These are phyloP conservation scores for Propithecus deckenii DNA, from an alignment of 2,797 vertebrate species.

Conservation along the genomic window DNA sequence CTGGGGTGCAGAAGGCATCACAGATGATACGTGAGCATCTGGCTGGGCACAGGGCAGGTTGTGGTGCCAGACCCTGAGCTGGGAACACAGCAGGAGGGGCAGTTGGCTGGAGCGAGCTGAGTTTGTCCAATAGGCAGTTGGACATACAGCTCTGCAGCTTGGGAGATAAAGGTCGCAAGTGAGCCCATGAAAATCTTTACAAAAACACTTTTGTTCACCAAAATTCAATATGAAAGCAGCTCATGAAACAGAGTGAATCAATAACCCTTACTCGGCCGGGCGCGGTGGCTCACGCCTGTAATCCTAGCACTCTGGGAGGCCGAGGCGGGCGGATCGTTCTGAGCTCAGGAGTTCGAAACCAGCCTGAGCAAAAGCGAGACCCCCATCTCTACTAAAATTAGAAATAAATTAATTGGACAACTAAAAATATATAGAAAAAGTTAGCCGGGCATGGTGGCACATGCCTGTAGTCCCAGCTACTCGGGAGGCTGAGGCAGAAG, in stretches of 20 bases:
- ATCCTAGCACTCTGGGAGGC: no score
- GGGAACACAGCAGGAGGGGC: fast-evolving
- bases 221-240: slow-evolving; percentile 2
- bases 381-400: no score
- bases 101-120: fast-evolving
- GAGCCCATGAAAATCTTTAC: not conserved
- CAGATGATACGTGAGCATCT: fast-evolving
- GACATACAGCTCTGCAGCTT: not conserved
- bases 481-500: no score
- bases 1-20: not conserved
- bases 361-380: no score
- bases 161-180: not conserved
- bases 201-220: not conserved
- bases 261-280: not conserved
- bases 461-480: no score
- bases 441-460: no score
- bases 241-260: not conserved
- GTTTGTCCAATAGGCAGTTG: fast-evolving
- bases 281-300: no score
- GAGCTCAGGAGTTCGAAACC: no score
- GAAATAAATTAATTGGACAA: no score
- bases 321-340: no score
- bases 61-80: not conserved
- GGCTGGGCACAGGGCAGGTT: not conserved
- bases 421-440: no score